Percentiles rank a stretch among this genome's conserved stretches.
Conservation (phyloP, 1,140 invertebrate species). For the Physella acuta region DNA sequence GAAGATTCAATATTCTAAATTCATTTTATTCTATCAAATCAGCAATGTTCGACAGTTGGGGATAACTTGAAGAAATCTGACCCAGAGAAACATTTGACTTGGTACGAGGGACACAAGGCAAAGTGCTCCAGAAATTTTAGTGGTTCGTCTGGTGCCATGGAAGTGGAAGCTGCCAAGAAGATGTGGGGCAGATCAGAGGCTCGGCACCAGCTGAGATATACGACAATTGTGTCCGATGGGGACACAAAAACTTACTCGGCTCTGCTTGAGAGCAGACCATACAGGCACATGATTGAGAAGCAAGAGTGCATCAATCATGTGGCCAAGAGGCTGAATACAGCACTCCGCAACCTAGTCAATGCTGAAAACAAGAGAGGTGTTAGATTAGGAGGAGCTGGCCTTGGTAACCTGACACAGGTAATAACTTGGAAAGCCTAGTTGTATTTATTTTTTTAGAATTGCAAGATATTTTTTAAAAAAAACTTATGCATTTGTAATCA, state of each 20-base stretch:
- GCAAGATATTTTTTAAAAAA: too few species aligned
- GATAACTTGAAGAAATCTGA: neutral
- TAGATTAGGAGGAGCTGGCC: neutral
- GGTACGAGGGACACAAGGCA: neutral
- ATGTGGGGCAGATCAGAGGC: neutral
- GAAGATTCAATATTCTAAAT: neutral
- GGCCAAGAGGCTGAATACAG: neutral
- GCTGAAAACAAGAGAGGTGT: neutral
- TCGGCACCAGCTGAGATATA: neutral
- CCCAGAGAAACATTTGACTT: neutral
- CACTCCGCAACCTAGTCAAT: neutral
- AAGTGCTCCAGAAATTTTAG: neutral
- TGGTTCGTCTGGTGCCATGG: slow-evolving; percentile 3
- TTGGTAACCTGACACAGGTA: neutral
- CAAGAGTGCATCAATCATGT: slow-evolving; percentile 16
- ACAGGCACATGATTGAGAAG: neutral
- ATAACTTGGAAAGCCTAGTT: too few species aligned
- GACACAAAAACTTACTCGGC: neutral
- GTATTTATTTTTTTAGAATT: too few species aligned
- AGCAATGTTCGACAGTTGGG: neutral
- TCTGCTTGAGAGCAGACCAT: neutral
- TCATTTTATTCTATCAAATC: too few species aligned
- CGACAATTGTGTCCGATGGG: slow-evolving; percentile 1
- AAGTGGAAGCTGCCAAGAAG: neutral
- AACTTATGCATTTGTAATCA: too few species aligned